A percentile compares a stretch with the other conserved stretches of the same genome.
phyloP scores from a whole-genome alignment of 1,140 invertebrate species.

The Tetramorium alpestre region DNA sequence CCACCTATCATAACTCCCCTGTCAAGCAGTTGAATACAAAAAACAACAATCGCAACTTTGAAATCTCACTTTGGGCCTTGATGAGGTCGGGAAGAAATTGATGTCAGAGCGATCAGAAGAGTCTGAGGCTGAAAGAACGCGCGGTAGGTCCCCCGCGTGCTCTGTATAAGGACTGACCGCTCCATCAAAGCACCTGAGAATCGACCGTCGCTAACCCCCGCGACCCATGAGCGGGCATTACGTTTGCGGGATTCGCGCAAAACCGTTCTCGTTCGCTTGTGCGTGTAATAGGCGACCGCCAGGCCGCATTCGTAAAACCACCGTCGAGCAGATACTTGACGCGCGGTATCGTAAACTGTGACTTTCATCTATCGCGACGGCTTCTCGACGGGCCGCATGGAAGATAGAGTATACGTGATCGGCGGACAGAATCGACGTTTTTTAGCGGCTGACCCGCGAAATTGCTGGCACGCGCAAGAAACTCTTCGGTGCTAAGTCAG shows the following conservation, averaged over 20 bases:
- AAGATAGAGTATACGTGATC: constrained; percentile 17
- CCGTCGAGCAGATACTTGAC: not conserved
- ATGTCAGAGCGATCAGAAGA: constrained; percentile 17
- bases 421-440: constrained; percentile 28
- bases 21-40: constrained; percentile 24
- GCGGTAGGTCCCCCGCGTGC: not conserved
- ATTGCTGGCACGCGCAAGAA: constrained; percentile 47
- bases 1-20: constrained; percentile 22
- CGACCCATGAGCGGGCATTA: not conserved
- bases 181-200: constrained; percentile 2
- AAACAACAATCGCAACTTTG: constrained; percentile 48
- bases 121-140: not conserved
- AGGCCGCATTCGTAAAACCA: constrained; percentile 16
- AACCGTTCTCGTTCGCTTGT: not conserved
- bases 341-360: constrained; percentile 17
- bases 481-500: constrained; percentile 22
- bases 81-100: constrained; percentile 7
- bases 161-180: not conserved
- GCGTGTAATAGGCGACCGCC: constrained; percentile 14
- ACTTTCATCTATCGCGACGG: not conserved
- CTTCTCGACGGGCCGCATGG: not conserved
- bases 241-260: constrained; percentile 16
- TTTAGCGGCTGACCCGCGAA: constrained; percentile 1
- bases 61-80: constrained; percentile 39
- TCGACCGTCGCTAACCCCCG: not conserved